phyloP scores from a whole-genome alignment of 2,113 vertebrate species.

The Pogona vitticeps region DNA sequence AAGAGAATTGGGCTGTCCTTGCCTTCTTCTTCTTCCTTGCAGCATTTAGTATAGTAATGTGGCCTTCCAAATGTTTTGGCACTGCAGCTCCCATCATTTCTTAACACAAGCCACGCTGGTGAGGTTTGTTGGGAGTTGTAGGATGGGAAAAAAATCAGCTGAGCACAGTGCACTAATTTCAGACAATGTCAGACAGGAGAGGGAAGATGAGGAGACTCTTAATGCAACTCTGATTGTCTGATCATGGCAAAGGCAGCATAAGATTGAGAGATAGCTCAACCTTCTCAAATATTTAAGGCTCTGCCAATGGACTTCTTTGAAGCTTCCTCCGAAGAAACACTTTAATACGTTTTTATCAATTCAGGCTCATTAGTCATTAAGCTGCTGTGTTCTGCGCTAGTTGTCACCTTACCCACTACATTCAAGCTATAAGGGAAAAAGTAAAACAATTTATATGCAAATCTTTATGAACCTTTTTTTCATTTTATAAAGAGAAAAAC shows the following conservation, averaged over 20 bases:
- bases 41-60: too few species aligned
- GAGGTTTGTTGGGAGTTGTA: too few species aligned
- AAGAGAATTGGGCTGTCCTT: too few species aligned
- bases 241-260: too few species aligned
- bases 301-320: background rate
- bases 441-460: conserved; percentile 47
- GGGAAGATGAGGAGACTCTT: background rate
- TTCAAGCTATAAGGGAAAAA: conserved; percentile 19
- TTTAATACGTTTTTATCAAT: background rate
- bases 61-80: too few species aligned
- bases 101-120: too few species aligned
- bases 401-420: background rate
- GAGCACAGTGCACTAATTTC: too few species aligned
- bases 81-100: too few species aligned
- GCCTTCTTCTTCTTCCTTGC: too few species aligned
- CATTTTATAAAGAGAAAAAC: conserved; percentile 40
- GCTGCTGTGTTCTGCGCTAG: conserved; percentile 1
- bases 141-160: too few species aligned
- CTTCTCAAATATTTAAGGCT: background rate
- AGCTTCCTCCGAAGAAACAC: background rate
- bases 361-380: conserved; percentile 8
- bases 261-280: too few species aligned
- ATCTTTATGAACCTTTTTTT: conserved; percentile 40
- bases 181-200: too few species aligned
- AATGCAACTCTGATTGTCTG: background rate